Evolutionary conservation across 2,113 vertebrate species (phyloP).

Genomic region (Capreolus pygargus): DNA sequence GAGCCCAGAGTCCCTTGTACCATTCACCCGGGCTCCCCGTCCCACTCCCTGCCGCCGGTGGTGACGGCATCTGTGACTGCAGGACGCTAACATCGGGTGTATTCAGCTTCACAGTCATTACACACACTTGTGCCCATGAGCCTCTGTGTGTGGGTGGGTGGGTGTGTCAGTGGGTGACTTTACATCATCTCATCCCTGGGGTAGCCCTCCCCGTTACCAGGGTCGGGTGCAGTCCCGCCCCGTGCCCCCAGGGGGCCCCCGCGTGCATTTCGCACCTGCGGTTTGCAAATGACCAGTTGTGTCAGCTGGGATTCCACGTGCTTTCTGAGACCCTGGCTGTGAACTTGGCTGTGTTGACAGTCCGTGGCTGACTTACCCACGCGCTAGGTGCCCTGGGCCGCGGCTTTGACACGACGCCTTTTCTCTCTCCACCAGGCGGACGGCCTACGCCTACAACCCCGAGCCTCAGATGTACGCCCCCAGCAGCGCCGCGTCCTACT

Average conservation of each 20-base stretch:
- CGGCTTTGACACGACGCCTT: fast-evolving
- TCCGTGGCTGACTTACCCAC: fast-evolving
- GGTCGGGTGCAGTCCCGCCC: too few relatives aligned
- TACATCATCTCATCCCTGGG: fast-evolving
- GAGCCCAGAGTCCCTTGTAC: neutral
- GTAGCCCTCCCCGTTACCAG: fast-evolving
- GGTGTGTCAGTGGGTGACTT: neutral
- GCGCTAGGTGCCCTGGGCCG: fast-evolving
- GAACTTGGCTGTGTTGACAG: neutral
- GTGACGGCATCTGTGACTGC: neutral
- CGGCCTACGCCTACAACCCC: slow-evolving; percentile 93
- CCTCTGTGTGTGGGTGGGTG: too few relatives aligned
- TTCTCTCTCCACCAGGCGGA: slow-evolving; percentile 82
- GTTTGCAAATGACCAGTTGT: neutral
- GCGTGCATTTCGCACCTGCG: neutral
- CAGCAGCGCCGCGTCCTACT: slow-evolving; percentile 90
- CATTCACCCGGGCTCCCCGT: neutral
- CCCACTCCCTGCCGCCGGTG: neutral
- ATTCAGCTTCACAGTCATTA: neutral
- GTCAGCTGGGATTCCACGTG: neutral
- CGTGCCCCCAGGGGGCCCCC: too few relatives aligned
- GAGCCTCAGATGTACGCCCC: slow-evolving; percentile 94
- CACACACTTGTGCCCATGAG: neutral
- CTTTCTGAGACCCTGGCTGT: neutral
- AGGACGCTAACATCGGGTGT: neutral